Percentiles rank a stretch among this genome's conserved stretches.
phyloP scores from a whole-genome alignment of 2,888 invertebrate species.

The Neria commutata region DNA sequence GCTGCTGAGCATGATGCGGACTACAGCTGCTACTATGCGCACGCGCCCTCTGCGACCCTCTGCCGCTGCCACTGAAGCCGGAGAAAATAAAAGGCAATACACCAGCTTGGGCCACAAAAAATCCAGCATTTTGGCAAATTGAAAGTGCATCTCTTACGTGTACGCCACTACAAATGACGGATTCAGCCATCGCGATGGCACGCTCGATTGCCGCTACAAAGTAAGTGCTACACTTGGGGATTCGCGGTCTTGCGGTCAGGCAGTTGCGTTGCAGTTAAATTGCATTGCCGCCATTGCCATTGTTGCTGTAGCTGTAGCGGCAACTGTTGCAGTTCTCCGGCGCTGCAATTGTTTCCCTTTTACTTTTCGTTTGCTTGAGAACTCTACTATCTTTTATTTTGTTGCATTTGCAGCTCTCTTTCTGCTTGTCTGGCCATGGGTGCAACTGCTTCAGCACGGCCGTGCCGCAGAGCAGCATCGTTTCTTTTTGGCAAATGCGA shows the following conservation, averaged over 20 bases:
- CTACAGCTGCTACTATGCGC: not conserved
- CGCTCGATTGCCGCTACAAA: not conserved
- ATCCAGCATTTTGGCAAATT: not conserved
- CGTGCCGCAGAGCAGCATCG: too few species aligned
- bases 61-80: too few species aligned
- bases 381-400: constrained; percentile 2
- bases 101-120: not conserved
- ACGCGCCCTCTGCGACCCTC: not conserved
- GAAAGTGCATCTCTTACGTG: too few species aligned
- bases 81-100: constrained; percentile 9
- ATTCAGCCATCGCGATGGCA: not conserved
- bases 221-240: not conserved
- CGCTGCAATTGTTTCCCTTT: constrained; percentile 12
- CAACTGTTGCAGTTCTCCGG: constrained; percentile 6
- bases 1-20: not conserved
- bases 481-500: too few species aligned
- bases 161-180: not conserved
- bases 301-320: not conserved
- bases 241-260: not conserved
- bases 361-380: not conserved
- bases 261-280: not conserved
- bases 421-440: constrained; percentile 11
- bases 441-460: too few species aligned
- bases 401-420: not conserved
- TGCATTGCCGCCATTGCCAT: not conserved